Conservation (phyloP, 2,113 vertebrate genomes). For the Brachypteracias leptosomus region DNA sequence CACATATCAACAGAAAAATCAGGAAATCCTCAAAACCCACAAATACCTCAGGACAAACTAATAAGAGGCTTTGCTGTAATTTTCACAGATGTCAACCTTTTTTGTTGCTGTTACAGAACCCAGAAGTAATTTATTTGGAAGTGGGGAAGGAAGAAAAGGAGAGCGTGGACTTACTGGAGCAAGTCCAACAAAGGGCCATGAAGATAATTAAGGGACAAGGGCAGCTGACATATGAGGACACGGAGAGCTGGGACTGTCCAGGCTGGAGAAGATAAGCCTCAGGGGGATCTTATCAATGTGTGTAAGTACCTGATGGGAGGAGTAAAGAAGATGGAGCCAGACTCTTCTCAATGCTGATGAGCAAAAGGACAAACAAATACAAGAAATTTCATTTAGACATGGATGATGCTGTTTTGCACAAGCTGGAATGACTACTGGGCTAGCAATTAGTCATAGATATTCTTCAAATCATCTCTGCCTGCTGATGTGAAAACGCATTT, state of each 20-base stretch:
- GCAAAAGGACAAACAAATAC: background rate
- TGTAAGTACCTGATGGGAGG: background rate
- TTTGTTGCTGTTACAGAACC: background rate
- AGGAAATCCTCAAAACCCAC: background rate
- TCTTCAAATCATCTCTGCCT: background rate
- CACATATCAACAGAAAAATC: background rate
- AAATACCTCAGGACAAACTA: background rate
- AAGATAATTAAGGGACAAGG: background rate
- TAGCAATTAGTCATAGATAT: background rate
- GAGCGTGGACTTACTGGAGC: background rate
- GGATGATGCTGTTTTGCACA: background rate
- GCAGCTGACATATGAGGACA: background rate
- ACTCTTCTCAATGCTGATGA: background rate
- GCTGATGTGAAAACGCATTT: accelerated
- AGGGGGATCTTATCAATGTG: background rate
- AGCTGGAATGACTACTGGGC: background rate
- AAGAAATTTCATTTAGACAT: background rate
- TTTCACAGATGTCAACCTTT: background rate
- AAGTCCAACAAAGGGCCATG: background rate
- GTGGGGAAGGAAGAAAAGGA: background rate
- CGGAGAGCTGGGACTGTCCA: background rate
- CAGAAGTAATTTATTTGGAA: background rate
- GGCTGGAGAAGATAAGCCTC: background rate
- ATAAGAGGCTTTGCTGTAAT: background rate
- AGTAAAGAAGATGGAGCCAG: background rate